A percentile compares a stretch with the other conserved stretches of the same genome.
Conservation (phyloP, 2,888 invertebrate genomes). For the Xylophagus ater region DNA sequence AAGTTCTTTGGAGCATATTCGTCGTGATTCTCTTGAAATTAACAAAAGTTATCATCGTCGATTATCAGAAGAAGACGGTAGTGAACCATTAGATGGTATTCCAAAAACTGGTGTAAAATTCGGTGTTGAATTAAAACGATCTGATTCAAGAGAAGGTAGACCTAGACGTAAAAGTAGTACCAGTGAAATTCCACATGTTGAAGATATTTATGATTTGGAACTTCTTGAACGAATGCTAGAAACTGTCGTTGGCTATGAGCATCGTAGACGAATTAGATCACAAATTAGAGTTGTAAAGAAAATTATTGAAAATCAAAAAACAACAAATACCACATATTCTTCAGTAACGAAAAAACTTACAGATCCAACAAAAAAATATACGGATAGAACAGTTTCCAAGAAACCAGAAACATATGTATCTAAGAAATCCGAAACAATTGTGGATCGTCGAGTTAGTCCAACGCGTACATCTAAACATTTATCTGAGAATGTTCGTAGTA, state of each 20-base stretch:
- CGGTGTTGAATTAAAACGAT: constrained; percentile 52
- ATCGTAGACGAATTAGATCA: constrained; percentile 61
- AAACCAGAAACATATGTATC: constrained; percentile 1
- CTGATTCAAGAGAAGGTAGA: constrained; percentile 44
- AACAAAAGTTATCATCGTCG: constrained; percentile 23
- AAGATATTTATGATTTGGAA: constrained; percentile 60
- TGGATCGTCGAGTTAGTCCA: background rate
- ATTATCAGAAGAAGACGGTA: background rate
- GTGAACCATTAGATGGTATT: constrained; percentile 35
- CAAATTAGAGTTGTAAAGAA: constrained; percentile 65
- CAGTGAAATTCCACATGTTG: constrained; percentile 46
- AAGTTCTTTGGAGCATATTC: constrained; percentile 35
- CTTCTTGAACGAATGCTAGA: constrained; percentile 63
- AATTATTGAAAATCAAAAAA: constrained; percentile 39
- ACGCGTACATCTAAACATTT: background rate
- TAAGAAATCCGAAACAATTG: background rate
- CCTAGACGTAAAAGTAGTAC: constrained; percentile 41
- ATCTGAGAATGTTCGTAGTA: background rate
- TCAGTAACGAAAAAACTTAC: constrained; percentile 9
- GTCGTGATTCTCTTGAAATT: constrained; percentile 35
- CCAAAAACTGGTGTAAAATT: constrained; percentile 51
- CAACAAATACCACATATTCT: constrained; percentile 5
- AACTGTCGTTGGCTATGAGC: constrained; percentile 64
- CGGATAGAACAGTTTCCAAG: background rate
- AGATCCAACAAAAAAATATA: constrained; percentile 3